Base-by-base conservation (phyloP, 2,113 vertebrate genomes). In the Morone chrysops region DNA sequence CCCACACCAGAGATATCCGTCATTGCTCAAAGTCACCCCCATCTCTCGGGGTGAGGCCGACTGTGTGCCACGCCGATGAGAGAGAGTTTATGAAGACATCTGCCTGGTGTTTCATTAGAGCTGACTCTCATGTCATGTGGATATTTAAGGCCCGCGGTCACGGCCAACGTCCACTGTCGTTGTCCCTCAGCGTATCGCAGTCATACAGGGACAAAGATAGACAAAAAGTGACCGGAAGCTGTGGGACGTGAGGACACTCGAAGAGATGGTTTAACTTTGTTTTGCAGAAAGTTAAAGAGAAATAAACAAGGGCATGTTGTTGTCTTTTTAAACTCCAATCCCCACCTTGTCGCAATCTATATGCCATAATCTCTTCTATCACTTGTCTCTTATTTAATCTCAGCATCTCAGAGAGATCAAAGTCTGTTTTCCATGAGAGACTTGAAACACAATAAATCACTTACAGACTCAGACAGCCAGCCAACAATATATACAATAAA, bases 41-140 rank as follows among this genome's bases (percentile, higher is more conserved):
- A 20, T 87, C 80, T 78, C 84, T 88, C 73, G 51, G 70, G 11
- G 68, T 60, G 87, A 81, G 80, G 80, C 70, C 6, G 85, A 20
- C 80, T 68, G 76, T 60, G 66, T 79, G 79, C 65, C 61, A 36
- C 70, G 2, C 38, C 8, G 40, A 56, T 51, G 76, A 77, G 62
- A 22, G 76, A 75, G 70, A 80, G 59, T 89, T 90, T 82, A 91
- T 86, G 83, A 90, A 89, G 90, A 91, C 90, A 88, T 92, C 87
- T 86, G 92, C 86, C 67, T 77, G 83, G 70, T 90, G 90, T 92
- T 94, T 92, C 85, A 93, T 93, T 90, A 92, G 82, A 76, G 74
- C 78, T 36, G 79, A 79, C 87, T 87, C 76, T 75, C 11, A 8
- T 71, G 84, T 81, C 82, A 72, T 71, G 80, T 38, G 71, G 83